Evolutionary conservation across 2,797 vertebrate species (phyloP), one percentile per base, ranked within the genome.

Genomic region (Urosaurus nigricauda): DNA sequence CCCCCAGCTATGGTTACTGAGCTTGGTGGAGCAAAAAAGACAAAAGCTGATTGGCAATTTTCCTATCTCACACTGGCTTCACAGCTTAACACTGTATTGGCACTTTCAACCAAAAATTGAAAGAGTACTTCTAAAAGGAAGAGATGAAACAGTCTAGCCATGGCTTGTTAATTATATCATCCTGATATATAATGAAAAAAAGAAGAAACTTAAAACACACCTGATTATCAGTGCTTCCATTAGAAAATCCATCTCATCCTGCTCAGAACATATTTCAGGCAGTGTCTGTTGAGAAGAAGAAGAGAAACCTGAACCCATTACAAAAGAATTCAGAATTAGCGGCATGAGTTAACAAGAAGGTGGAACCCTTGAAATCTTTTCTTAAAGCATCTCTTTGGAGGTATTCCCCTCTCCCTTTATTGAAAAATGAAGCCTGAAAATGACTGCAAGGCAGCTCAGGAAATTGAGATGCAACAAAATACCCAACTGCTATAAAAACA

Each of bases 141-240:
- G 16, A 60, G 17, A 19, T 19, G 78, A 19, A 35, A 65, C 5
- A 63, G 24, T 79, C 65, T 70, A 68, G 85, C 16, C 4, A 68
- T 37, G 32, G 43, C 26, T 24, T 88, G 13, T 81, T 71, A 4
- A 51, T 37, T 75, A 60, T 56, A 8, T 0, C 0, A 17, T 21
- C 26, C 13, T 51, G 2, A n/a, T n/a, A n/a, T n/a, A 32, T 17
- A 78, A 71, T 16, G 29, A 60, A 26, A 8, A 84, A 7, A 63
- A 60, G 29, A 70, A 70, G 65, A 65, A 68, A 35, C 12, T 84
- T 89, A 29, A 90, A 90, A 83, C n/a, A 26, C 94, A 98, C 98
- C 98, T 98, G 97, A 99, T 99, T 93, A 99, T 99, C 94, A 99
- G 90, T 0, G 97, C 98, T 96, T 99, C 98, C 98, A 98, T 98